Percentiles rank a stretch among this genome's conserved stretches.
Evolutionary conservation across 2,113 vertebrate species (phyloP).

Genomic region (zebrafish (Danio rerio)): GRCz12tu NC_133185.1:22657001-22657500

Average conservation of each 20-base stretch:
- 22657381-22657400: conserved; percentile 8
- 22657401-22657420: neutral
- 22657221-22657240: too few species aligned
- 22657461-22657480: neutral
- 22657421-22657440: neutral
- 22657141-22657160: neutral
- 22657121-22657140: too few species aligned
- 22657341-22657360: neutral
- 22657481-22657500: neutral
- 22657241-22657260: too few species aligned
- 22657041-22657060: too few species aligned
- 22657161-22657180: neutral
- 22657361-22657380: conserved; percentile 3
- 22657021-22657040: too few species aligned
- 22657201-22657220: too few species aligned
- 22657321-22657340: neutral
- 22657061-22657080: too few species aligned
- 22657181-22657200: neutral
- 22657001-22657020: too few species aligned
- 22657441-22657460: neutral
- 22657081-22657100: too few species aligned
- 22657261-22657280: neutral
- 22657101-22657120: too few species aligned
- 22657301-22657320: neutral
- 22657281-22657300: neutral